Conservation (phyloP, 2,113 vertebrate genomes). For the Pterocles burchelli region DNA sequence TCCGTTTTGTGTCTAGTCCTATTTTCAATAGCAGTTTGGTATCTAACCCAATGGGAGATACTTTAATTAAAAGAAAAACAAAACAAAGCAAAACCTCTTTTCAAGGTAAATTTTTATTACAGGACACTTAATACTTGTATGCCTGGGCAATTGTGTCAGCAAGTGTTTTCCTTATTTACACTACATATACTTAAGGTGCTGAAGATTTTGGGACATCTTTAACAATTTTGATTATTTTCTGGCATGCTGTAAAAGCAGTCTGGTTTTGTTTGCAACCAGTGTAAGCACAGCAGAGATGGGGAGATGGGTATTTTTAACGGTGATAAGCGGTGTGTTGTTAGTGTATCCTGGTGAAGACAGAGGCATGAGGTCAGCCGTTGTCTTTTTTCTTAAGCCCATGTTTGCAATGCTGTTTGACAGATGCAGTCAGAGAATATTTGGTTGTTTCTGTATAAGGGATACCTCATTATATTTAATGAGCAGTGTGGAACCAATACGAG, state of each 20-base stretch:
- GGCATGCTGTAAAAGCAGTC: not conserved
- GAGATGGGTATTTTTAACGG: not conserved
- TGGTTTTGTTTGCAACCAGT: not conserved
- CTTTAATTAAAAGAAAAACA: not conserved
- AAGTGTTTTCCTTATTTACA: not conserved
- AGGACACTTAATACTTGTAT: not conserved
- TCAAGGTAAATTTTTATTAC: not conserved
- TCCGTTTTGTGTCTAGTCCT: not conserved
- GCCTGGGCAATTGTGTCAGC: not conserved
- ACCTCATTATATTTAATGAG: slow-evolving; percentile 67
- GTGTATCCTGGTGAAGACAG: not conserved
- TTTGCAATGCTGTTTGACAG: slow-evolving; percentile 4
- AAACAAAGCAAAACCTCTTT: accelerated
- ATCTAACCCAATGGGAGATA: not conserved
- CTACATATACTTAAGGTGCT: not conserved
- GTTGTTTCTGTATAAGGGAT: not conserved
- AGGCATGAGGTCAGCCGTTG: not conserved
- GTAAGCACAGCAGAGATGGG: not conserved
- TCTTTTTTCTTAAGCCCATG: not conserved
- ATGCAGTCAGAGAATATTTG: not conserved
- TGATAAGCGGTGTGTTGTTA: not conserved
- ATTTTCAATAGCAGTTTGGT: not conserved
- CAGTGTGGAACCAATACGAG: not conserved
- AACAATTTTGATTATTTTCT: not conserved
- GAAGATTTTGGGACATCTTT: not conserved